These are phyloP conservation scores for Ranitomeya variabilis DNA, from an alignment of 2,113 vertebrate genomes.

Conservation along the genomic window DNA sequence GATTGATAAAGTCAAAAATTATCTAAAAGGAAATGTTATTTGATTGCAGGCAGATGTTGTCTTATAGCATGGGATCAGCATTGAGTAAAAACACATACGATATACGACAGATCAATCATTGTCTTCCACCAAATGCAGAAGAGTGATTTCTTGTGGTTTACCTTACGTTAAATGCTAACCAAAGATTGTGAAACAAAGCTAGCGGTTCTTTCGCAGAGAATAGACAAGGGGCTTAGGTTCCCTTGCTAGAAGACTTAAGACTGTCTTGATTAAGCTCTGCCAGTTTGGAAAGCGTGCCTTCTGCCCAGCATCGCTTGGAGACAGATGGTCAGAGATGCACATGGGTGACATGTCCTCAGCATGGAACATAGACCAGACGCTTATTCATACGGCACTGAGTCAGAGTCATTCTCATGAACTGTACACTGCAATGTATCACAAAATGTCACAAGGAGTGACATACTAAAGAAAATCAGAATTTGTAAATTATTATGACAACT, in stretches of 20 bases:
- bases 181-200: constrained; percentile 64
- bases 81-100: neutral
- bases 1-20: neutral
- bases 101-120: neutral
- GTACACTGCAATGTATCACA: neutral
- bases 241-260: neutral
- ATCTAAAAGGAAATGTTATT: neutral
- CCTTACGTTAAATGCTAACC: constrained; percentile 64
- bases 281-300: neutral
- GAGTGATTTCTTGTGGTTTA: constrained; percentile 57
- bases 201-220: constrained; percentile 61
- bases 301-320: neutral
- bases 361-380: neutral
- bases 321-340: constrained; percentile 40
- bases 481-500: neutral
- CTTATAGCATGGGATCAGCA: constrained; percentile 13
- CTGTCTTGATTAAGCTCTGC: neutral
- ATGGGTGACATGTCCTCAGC: neutral
- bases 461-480: neutral
- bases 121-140: neutral
- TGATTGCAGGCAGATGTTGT: constrained; percentile 23
- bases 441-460: neutral
- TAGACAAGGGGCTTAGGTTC: constrained; percentile 57
- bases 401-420: constrained; percentile 16
- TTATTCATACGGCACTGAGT: neutral